Evolutionary conservation across 1,140 invertebrate genomes (phyloP).

Genomic region (Cyclina sinensis): DNA sequence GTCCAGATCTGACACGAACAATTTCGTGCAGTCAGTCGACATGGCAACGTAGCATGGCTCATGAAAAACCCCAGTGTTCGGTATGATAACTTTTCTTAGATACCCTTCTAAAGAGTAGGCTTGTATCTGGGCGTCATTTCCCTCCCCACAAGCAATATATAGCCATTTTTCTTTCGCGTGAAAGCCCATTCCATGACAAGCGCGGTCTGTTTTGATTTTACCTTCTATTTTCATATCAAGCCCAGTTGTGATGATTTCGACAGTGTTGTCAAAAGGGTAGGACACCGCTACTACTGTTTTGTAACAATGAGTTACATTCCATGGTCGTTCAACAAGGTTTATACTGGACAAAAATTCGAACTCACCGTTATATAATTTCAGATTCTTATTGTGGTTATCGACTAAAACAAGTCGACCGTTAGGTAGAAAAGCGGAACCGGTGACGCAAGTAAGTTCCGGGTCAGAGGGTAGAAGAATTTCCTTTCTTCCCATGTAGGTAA

Average conservation of each 20-base stretch:
- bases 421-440: slow-evolving; percentile 47
- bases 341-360: slow-evolving; percentile 46
- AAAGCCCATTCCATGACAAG: slow-evolving; percentile 53
- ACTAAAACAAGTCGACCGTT: slow-evolving; percentile 57
- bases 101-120: slow-evolving; percentile 55
- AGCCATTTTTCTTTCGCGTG: slow-evolving; percentile 55
- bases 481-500: slow-evolving; percentile 33
- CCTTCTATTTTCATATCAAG: slow-evolving; percentile 45
- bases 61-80: slow-evolving; percentile 23
- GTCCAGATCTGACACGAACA: slow-evolving; percentile 54
- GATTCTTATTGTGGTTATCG: slow-evolving; percentile 56
- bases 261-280: slow-evolving; percentile 27
- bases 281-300: slow-evolving; percentile 53
- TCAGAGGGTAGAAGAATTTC: slow-evolving; percentile 31
- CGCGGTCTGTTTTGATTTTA: slow-evolving; percentile 42
- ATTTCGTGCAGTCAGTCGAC: slow-evolving; percentile 1
- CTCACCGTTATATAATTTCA: slow-evolving; percentile 39
- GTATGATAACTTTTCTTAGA: slow-evolving; percentile 58
- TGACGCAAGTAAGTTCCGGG: slow-evolving; percentile 10
- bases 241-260: slow-evolving; percentile 46
- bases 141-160: slow-evolving; percentile 37
- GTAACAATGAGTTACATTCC: slow-evolving; percentile 53
- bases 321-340: slow-evolving; percentile 45
- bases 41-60: slow-evolving; percentile 47
- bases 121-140: slow-evolving; percentile 16